Percentiles rank a stretch among this genome's conserved stretches.
Conservation (phyloP, 2,797 vertebrate species). For the Helarctos malayanus region DNA sequence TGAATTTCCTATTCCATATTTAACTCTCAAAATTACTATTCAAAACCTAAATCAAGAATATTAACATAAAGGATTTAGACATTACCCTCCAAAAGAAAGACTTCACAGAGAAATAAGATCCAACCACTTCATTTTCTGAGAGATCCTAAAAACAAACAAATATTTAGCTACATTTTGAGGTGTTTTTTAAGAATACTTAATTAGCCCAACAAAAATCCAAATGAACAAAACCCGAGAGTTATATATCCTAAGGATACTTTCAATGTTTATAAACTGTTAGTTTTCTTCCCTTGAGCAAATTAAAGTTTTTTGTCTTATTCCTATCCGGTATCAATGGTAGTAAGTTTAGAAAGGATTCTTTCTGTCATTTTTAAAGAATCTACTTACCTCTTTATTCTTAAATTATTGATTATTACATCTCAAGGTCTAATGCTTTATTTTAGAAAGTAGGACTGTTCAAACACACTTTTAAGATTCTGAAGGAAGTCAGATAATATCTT, state of each 20-base stretch:
- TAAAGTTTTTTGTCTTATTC: slow-evolving; percentile 16
- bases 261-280: neutral
- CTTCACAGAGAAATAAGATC: slow-evolving; percentile 85
- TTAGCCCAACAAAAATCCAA: slow-evolving; percentile 63
- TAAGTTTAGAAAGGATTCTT: neutral
- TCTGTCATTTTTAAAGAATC: slow-evolving; percentile 1
- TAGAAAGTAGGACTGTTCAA: slow-evolving; percentile 41
- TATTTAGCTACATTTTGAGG: slow-evolving; percentile 73
- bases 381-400: slow-evolving; percentile 69
- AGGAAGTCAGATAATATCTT: neutral
- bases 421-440: slow-evolving; percentile 16
- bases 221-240: neutral
- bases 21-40: slow-evolving; percentile 49
- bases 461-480: slow-evolving; percentile 37
- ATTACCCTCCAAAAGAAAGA: slow-evolving; percentile 86
- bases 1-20: slow-evolving; percentile 42
- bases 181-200: slow-evolving; percentile 40
- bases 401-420: slow-evolving; percentile 21
- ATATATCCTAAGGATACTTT: neutral
- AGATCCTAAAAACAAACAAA: slow-evolving; percentile 84
- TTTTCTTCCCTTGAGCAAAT: neutral
- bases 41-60: slow-evolving; percentile 50
- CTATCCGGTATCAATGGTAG: neutral
- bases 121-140: slow-evolving; percentile 84
- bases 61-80: slow-evolving; percentile 72